Evolutionary conservation across 2,113 vertebrate genomes (phyloP).

Genomic region (Chaenogobius annularis): DNA sequence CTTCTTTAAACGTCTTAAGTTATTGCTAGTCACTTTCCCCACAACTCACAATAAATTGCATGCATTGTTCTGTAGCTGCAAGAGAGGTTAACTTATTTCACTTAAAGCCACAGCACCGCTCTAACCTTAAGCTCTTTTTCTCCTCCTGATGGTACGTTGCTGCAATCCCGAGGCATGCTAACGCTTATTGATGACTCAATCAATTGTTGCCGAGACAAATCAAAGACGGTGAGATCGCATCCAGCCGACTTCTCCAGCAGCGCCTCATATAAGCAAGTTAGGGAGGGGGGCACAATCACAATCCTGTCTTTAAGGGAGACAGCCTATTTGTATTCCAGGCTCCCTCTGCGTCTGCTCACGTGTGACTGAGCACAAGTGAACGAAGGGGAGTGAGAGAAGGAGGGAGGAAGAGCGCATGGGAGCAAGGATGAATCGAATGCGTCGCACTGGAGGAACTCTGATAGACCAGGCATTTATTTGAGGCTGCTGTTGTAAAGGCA

Average conservation of each 20-base stretch:
- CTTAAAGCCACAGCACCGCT: not conserved
- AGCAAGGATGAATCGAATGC: conserved; percentile 68
- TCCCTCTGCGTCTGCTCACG: conserved; percentile 65
- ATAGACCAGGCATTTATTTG: conserved; percentile 76
- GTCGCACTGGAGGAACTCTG: conserved; percentile 75
- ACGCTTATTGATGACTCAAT: conserved; percentile 2
- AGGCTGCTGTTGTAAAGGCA: conserved; percentile 62
- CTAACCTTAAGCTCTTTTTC: not conserved
- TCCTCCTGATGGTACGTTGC: not conserved
- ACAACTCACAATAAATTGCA: not conserved
- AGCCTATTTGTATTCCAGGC: conserved; percentile 78
- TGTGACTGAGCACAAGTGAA: conserved; percentile 74
- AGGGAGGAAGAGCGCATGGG: conserved; percentile 45
- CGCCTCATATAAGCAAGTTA: conserved; percentile 8
- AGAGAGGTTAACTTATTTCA: not conserved
- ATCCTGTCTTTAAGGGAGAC: conserved; percentile 75
- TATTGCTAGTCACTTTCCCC: not conserved
- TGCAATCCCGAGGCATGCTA: conserved; percentile 12
- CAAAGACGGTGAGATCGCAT: conserved; percentile 39
- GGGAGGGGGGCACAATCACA: conserved; percentile 68
- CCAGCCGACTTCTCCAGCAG: conserved; percentile 17
- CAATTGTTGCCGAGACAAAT: conserved; percentile 25
- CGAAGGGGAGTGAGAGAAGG: conserved; percentile 59
- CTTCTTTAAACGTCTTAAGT: not conserved
- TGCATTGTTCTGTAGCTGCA: not conserved